Base-by-base conservation (phyloP, 2,888 invertebrate genomes). In the Drosophila subquinaria region DNA sequence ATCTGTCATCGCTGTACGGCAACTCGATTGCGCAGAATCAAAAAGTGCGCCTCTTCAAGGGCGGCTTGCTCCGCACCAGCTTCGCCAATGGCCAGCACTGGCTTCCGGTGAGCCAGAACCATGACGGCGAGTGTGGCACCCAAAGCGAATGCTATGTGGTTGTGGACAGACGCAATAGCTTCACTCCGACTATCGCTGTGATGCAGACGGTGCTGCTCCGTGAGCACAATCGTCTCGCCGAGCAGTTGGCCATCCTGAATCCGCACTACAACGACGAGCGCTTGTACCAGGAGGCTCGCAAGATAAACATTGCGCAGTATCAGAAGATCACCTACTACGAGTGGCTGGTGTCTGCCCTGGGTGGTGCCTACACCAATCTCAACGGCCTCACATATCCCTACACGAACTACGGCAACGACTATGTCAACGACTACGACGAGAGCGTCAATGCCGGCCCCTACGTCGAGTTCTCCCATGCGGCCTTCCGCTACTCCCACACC, bases 1-100 rank as follows among this genome's bases (percentile, higher is more conserved):
- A 97, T 90, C 93, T 95, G 10, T 97, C 97, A 0, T 93, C 96
- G 15, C 95, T 97, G 0, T 97, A 97, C 89, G 97, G 97, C 0
- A 96, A 95, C 68, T 95, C 94, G 1, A 93, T 93, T 8, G 93
- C 94, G 17, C 94, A 95, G 69, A 95, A 94, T 8, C 93, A 93
- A 0, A 94, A 94, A 15, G 92, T 97, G 13, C 94, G 97, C 4
- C 94, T 95, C 2, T 94, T 94, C 76, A 92, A 93, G 38, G 95
- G 95, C 0, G 97, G 97, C 0, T 93, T 95, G 13, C 89, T 97
- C 47, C 90, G 92, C 43, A 94, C 95, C 0, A 94, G 94, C 3
- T 74, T 59, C 9, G 40, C 94, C 9, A 94, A 94, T 40, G 95
- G 95, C 1, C 94, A 94, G 47, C 94, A 95, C 80, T 96, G 95